Conservation (phyloP, 1,140 invertebrate species). For the Aphelenchoides fujianensis region DNA sequence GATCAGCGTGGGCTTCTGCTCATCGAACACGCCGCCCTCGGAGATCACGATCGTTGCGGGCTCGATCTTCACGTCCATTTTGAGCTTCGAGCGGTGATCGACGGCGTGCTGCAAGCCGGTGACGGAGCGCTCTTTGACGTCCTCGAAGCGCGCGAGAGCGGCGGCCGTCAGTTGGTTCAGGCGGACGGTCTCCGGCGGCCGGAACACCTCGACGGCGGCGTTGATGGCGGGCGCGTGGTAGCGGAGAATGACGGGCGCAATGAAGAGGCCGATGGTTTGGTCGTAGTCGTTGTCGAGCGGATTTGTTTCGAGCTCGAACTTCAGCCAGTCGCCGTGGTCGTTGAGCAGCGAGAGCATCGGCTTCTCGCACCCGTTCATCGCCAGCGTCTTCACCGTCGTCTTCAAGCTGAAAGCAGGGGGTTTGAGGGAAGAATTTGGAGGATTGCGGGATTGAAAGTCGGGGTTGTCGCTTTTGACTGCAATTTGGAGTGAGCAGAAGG, state of each 20-base stretch:
- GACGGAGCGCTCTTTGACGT: conserved; percentile 84
- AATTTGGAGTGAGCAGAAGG: no score
- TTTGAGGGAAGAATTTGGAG: no score
- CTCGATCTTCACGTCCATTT: conserved; percentile 80
- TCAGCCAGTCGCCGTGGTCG: conserved; percentile 74
- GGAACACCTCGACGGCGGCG: conserved; percentile 68
- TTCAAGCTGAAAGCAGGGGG: conserved; percentile 62
- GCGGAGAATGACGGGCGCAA: conserved; percentile 54
- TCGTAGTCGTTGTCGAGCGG: conserved; percentile 72
- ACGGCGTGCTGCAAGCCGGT: conserved; percentile 85
- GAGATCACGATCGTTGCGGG: conserved; percentile 84
- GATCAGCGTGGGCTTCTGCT: conserved; percentile 70
- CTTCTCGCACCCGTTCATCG: conserved; percentile 54
- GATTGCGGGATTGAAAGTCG: no score
- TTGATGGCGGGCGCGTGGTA: conserved; percentile 64
- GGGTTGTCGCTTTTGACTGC: background rate
- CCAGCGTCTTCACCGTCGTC: conserved; percentile 63
- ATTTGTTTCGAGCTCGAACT: conserved; percentile 77
- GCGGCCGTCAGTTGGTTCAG: conserved; percentile 73
- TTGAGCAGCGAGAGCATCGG: conserved; percentile 49
- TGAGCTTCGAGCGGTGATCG: conserved; percentile 77
- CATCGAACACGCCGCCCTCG: conserved; percentile 74
- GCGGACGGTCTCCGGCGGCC: conserved; percentile 72
- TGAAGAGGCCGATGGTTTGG: conserved; percentile 68
- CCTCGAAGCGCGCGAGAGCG: conserved; percentile 76